Conservation (phyloP, 2,113 vertebrate species). For the Datnioides undecimradiatus region DNA sequence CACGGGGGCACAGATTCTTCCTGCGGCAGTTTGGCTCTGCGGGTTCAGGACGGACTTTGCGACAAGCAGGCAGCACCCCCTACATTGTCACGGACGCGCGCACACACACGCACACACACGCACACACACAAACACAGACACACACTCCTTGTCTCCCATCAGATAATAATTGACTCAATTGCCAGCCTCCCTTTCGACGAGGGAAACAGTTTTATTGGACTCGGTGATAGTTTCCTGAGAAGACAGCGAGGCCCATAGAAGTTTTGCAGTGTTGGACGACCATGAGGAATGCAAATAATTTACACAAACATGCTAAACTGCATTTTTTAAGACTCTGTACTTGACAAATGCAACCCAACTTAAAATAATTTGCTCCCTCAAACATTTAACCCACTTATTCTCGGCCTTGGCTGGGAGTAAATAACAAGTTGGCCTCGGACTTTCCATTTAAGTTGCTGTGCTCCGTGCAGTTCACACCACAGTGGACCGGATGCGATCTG, state of each 20-base stretch:
- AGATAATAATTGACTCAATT: slow-evolving; percentile 55
- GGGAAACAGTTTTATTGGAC: slow-evolving; percentile 49
- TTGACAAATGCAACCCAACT: slow-evolving; percentile 10
- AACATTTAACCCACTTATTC: slow-evolving; percentile 5
- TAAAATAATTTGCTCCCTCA: neutral
- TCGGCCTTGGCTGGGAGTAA: neutral
- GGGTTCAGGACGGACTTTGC: slow-evolving; percentile 53
- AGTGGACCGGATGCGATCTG: slow-evolving; percentile 6
- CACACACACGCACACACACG: slow-evolving; percentile 21
- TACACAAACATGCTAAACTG: neutral
- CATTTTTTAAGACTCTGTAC: neutral
- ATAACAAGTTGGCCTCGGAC: slow-evolving; percentile 19
- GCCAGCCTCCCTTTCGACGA: slow-evolving; percentile 38
- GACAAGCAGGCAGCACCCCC: slow-evolving; percentile 53
- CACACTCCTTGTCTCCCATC: slow-evolving; percentile 33
- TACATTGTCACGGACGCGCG: slow-evolving; percentile 4
- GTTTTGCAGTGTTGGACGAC: neutral
- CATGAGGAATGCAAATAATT: slow-evolving; percentile 2
- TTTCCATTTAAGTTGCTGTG: neutral
- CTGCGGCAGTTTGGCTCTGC: slow-evolving; percentile 64
- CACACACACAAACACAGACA: slow-evolving; percentile 10
- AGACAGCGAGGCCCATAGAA: slow-evolving; percentile 21
- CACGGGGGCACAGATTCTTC: slow-evolving; percentile 72
- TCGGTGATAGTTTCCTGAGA: slow-evolving; percentile 54
- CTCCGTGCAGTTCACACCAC: slow-evolving; percentile 15